Base-by-base conservation (phyloP, 2,797 vertebrate genomes). In the Atherinosoma microstoma region DNA sequence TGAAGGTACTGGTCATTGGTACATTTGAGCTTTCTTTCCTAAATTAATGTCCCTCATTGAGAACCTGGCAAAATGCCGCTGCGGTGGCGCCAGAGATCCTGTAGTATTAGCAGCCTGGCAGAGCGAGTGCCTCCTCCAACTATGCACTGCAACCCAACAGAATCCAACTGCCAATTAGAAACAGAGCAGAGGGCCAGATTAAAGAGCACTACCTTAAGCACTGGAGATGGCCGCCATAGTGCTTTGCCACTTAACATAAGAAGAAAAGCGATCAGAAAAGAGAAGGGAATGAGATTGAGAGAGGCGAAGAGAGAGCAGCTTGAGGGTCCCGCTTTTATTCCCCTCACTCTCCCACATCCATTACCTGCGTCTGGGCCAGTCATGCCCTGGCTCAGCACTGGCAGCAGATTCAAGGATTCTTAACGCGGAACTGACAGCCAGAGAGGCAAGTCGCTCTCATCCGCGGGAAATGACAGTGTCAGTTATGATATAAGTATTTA, bases 401-500 rank as follows among this genome's bases (percentile, higher is more conserved):
- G 87, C 83, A 88, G 76, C 77, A 72, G 84, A 89, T 91, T 92
- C 88, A 87, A 84, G 84, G 83, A 89, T 87, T 81, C 85, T 90
- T 89, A 93, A 92, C 80, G 88, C 86, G 89, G 91, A 91, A 91
- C 88, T 87, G 90, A 91, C 90, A 91, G 85, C 79, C 86, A 76
- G 84, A 89, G 89, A 90, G 77, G 88, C 80, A 84, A 88, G 87
- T 86, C 71, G 77, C 90, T 85, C 87, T 90, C 88, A 91, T 94
- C 92, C 89, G 61, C 81, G 58, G 92, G 91, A 94, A 94, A 93
- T 93, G 90, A 94, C 92, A 91, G 90, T 84, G 93, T 92, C 91
- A 93, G 93, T 94, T 94, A 93, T 93, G 92, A 93, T 95, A 91
- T 94, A 94, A 95, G 94, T 93, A 92, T 94, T 94, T 95, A 95